phyloP scores from a whole-genome alignment of 2,797 vertebrate genomes.

The Typhlichthys eigenmanni region DNA sequence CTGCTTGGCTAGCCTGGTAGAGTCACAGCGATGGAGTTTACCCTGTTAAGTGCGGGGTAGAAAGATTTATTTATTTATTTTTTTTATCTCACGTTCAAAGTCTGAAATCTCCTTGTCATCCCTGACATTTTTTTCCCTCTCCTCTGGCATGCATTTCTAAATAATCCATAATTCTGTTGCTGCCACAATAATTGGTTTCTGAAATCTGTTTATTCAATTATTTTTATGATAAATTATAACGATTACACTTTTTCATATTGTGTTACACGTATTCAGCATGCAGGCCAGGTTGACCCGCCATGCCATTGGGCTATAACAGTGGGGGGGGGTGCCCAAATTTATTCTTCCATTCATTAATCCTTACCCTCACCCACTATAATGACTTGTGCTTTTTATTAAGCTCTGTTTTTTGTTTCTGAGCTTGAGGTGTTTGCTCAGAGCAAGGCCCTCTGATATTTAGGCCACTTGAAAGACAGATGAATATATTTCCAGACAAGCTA shows the following conservation, averaged over 20 bases:
- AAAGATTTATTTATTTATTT: slow-evolving; percentile 40
- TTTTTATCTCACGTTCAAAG: slow-evolving; percentile 25
- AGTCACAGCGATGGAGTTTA: slow-evolving; percentile 35
- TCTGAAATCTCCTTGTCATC: slow-evolving; percentile 6
- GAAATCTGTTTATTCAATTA: neutral
- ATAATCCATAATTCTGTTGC: no score
- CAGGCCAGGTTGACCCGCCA: no score
- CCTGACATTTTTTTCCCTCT: slow-evolving; percentile 12
- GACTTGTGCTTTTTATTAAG: neutral
- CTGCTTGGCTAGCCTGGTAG: slow-evolving; percentile 51
- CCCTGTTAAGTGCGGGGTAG: slow-evolving; percentile 46
- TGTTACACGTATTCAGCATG: no score
- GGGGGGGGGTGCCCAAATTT: no score
- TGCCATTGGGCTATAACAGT: no score
- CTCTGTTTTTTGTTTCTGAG: neutral
- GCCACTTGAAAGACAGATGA: slow-evolving; percentile 46
- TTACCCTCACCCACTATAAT: neutral
- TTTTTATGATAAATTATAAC: neutral
- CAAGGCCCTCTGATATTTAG: slow-evolving; percentile 47
- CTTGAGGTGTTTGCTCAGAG: neutral
- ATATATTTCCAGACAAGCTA: slow-evolving; percentile 69
- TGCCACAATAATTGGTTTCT: no score
- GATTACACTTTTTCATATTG: no score
- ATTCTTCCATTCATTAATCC: neutral
- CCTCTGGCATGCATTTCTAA: slow-evolving; percentile 12